Conservation (phyloP, 2,113 vertebrate species). For the Scolopax mira region DNA sequence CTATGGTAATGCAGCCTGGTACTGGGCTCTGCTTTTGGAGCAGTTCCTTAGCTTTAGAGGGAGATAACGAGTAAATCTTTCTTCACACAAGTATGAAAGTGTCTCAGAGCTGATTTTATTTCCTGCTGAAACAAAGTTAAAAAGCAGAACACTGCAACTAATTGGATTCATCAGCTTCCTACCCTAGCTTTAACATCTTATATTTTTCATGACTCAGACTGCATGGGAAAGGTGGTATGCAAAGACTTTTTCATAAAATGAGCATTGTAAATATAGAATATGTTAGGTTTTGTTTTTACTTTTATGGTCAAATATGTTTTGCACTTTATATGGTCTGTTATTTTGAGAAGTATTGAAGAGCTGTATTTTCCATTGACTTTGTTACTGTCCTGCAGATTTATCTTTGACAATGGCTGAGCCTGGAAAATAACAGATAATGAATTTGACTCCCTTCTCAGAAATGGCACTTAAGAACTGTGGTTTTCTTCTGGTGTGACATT, state of each 20-base stretch:
- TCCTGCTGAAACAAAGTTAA: background rate
- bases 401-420: background rate
- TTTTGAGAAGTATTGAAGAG: background rate
- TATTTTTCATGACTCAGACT: background rate
- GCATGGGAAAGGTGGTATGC: background rate
- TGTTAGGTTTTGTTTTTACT: background rate
- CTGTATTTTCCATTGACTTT: background rate
- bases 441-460: background rate
- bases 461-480: background rate
- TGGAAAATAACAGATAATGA: background rate
- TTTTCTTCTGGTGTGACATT: conserved; percentile 8
- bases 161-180: background rate
- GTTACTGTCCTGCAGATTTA: background rate
- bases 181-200: background rate
- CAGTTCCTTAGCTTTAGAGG: background rate
- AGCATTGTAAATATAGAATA: background rate
- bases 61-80: background rate
- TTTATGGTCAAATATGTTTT: background rate
- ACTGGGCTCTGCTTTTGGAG: background rate
- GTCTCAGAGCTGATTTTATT: background rate
- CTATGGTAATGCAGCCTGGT: background rate
- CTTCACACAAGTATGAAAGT: background rate
- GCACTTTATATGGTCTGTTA: background rate
- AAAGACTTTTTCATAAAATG: background rate
- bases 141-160: background rate